phyloP scores from a whole-genome alignment of 2,888 invertebrate species.

The Gari tellinella region DNA sequence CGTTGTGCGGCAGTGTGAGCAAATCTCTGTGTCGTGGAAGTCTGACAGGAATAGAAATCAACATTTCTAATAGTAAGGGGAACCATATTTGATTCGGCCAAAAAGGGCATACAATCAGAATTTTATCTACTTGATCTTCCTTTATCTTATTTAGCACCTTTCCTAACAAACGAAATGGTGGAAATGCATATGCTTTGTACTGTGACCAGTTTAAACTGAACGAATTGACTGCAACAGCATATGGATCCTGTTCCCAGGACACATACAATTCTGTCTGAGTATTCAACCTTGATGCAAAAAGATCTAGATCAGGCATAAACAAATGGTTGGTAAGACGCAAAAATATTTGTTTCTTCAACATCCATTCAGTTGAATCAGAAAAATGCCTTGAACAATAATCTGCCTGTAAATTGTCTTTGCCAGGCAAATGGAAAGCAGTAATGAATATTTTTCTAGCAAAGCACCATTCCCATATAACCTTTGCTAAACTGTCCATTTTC shows the following conservation, averaged over 20 bases:
- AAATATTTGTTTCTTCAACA: conserved; percentile 28
- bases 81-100: conserved; percentile 34
- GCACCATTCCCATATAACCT: too few relatives aligned
- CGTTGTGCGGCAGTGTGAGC: background rate
- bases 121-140: too few relatives aligned
- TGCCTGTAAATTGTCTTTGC: conserved; percentile 22
- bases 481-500: too few relatives aligned
- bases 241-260: too few relatives aligned
- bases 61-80: conserved; percentile 13
- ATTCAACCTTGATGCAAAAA: too few relatives aligned
- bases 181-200: too few relatives aligned
- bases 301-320: conserved; percentile 33
- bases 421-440: conserved; percentile 2
- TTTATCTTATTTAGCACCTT: too few relatives aligned
- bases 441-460: conserved; percentile 11
- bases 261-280: too few relatives aligned
- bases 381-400: conserved; percentile 12
- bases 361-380: conserved; percentile 38
- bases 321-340: conserved; percentile 17
- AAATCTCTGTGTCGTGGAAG: conserved; percentile 3
- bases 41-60: conserved; percentile 13
- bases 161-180: too few relatives aligned
- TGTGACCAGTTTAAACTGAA: too few relatives aligned
- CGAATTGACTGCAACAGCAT: too few relatives aligned
- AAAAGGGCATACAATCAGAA: conserved; percentile 6